phyloP scores from a whole-genome alignment of 2,113 vertebrate species.

The Columbina picui region DNA sequence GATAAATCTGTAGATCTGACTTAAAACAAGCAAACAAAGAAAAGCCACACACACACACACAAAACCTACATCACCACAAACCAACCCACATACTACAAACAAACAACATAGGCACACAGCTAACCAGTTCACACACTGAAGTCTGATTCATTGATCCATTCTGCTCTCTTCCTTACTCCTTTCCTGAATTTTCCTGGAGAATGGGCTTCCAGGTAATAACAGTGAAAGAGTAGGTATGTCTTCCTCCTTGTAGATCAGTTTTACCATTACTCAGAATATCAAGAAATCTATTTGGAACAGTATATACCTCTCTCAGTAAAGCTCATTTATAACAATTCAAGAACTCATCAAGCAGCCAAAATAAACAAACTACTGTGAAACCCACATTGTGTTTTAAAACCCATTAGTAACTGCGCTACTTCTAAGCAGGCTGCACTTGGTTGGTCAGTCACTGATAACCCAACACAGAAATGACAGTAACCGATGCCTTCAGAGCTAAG shows the following conservation, averaged over 20 bases:
- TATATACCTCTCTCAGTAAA: background rate
- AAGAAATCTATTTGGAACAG: background rate
- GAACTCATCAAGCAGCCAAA: background rate
- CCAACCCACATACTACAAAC: too few relatives aligned
- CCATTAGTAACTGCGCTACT: accelerated
- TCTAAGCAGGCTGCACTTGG: accelerated
- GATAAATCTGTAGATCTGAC: background rate
- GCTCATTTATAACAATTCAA: background rate
- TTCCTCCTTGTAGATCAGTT: background rate
- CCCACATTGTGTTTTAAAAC: background rate
- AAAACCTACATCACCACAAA: too few relatives aligned
- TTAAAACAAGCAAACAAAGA: background rate
- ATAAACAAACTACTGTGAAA: background rate
- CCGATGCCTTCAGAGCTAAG: accelerated
- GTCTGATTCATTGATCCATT: background rate
- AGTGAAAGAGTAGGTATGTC: accelerated
- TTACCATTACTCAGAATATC: background rate
- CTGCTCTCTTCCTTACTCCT: background rate
- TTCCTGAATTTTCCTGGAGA: background rate
- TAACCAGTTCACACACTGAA: background rate
- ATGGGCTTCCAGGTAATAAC: background rate
- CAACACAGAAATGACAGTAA: accelerated
- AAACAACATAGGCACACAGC: background rate
- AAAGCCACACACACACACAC: too few relatives aligned
- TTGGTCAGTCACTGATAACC: background rate